Base-by-base conservation (phyloP, 2,113 vertebrate species). In the Lycocorax pyrrhopterus region DNA sequence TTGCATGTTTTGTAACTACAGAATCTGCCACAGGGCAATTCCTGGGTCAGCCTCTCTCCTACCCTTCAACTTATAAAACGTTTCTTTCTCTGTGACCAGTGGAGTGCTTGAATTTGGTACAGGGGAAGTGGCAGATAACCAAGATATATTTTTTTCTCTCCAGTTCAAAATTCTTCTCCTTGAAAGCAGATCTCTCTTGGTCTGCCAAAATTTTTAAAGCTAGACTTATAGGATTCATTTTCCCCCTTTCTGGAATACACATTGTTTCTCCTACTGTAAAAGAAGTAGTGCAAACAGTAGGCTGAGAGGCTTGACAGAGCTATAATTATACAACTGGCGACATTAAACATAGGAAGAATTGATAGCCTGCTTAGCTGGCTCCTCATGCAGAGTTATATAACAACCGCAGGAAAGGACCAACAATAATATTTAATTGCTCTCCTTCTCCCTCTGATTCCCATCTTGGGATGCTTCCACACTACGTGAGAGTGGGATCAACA, bases 361-460 rank as follows among this genome's bases (percentile, higher is more conserved):
- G 95, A 95, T 95, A 92, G 90, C 73, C 79, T 86, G 56, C 62
- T 90, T 58, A 72, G 72, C 63, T 94, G 94, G 96, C 96, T 90
- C 90, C 89, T 72, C 68, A 16, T 18, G 41, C 41, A 72, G 60
- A 30, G 64, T 94, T 97, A 96, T 67, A 58, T 92, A 95, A 96
- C 56, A 90, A 53, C 39, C 0, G 1, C 13, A 95, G 83, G 75
- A 76, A 86, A 95, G 41, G 68, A 84, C 76, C 88, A 95, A 95
- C 83, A 93, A 93, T 75, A 96, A 95, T 93, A 94, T 92, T 95
- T 96, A 96, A 95, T 79, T 76, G 86, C 86, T 96, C 73, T 91
- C 72, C 55, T 58, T 76, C 62, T 95, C 39, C 39, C 72, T 89
- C 52, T 56, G 86, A 94, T 92, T 93, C 88, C 80, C 80, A 89